Conservation (phyloP, 2,888 invertebrate species). For the Drosophila helvetica region DNA sequence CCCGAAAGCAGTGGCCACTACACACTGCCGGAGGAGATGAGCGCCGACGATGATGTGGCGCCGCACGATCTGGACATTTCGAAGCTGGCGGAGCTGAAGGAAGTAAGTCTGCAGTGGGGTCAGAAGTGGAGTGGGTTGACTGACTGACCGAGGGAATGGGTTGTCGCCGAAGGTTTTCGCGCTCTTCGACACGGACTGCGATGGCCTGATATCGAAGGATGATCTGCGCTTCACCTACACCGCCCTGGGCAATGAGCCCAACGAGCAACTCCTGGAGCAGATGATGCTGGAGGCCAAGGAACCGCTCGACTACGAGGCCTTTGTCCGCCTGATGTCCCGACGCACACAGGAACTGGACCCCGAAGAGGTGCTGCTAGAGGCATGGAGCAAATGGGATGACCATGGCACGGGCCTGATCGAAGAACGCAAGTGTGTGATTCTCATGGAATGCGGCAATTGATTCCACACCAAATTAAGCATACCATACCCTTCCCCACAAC, state of each 20-base stretch:
- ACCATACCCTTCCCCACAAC: too few species aligned
- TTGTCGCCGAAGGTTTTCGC: slow-evolving; percentile 85
- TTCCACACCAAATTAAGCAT: not conserved
- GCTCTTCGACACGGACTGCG: slow-evolving; percentile 87
- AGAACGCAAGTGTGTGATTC: slow-evolving; percentile 85
- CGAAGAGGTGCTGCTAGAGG: slow-evolving; percentile 87
- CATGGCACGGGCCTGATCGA: slow-evolving; percentile 87
- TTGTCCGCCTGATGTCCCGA: slow-evolving; percentile 87
- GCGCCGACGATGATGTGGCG: slow-evolving; percentile 84
- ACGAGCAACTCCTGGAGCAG: slow-evolving; percentile 86
- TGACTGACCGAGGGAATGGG: slow-evolving; percentile 23
- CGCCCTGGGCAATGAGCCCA: slow-evolving; percentile 86
- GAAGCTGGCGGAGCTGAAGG: slow-evolving; percentile 87
- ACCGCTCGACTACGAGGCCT: slow-evolving; percentile 87
- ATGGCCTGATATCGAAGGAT: slow-evolving; percentile 87
- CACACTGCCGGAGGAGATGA: slow-evolving; percentile 79
- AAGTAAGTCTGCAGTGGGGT: slow-evolving; percentile 83
- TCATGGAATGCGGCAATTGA: not conserved
- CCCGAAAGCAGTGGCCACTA: slow-evolving; percentile 81
- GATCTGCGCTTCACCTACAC: slow-evolving; percentile 87
- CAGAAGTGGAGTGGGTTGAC: not conserved
- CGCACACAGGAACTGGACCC: slow-evolving; percentile 87
- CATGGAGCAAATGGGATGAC: slow-evolving; percentile 87
- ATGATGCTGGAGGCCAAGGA: slow-evolving; percentile 87
- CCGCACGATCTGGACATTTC: slow-evolving; percentile 86